phyloP scores from a whole-genome alignment of 1,140 invertebrate genomes.

The Pseudomyrmex pallidus region DNA sequence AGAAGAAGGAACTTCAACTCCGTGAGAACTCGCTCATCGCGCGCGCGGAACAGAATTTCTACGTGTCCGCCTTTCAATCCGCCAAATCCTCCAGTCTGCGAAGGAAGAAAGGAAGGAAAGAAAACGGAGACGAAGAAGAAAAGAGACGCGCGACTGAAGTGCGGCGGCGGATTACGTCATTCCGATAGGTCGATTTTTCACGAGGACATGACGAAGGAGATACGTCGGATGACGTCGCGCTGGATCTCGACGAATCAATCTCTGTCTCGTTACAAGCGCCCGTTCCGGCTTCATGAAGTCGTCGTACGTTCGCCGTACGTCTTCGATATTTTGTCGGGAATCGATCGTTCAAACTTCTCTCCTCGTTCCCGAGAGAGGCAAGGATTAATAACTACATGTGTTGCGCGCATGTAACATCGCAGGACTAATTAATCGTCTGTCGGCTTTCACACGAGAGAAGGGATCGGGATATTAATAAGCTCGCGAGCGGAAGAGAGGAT shows the following conservation, averaged over 20 bases:
- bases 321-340: slow-evolving; percentile 50
- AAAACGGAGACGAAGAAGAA: background rate
- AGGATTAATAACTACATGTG: slow-evolving; percentile 49
- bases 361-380: background rate
- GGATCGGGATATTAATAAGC: slow-evolving; percentile 43
- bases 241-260: slow-evolving; percentile 55
- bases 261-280: slow-evolving; percentile 52
- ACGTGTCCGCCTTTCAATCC: slow-evolving; percentile 41
- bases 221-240: slow-evolving; percentile 52
- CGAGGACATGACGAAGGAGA: slow-evolving; percentile 40
- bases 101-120: slow-evolving; percentile 20
- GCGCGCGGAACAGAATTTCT: slow-evolving; percentile 20
- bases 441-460: slow-evolving; percentile 11
- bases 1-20: background rate
- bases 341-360: slow-evolving; percentile 18
- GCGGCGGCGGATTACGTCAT: slow-evolving; percentile 40
- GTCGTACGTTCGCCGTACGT: slow-evolving; percentile 27
- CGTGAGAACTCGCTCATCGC: slow-evolving; percentile 3
- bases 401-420: slow-evolving; percentile 26
- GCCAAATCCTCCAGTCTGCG: slow-evolving; percentile 8
- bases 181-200: slow-evolving; percentile 56
- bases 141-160: slow-evolving; percentile 1
- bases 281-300: slow-evolving; percentile 45
- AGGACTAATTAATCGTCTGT: slow-evolving; percentile 48
- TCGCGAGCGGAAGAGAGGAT: background rate